Evolutionary conservation across 2,888 invertebrate species (phyloP).

Genomic region (Drosophila histrio): DNA sequence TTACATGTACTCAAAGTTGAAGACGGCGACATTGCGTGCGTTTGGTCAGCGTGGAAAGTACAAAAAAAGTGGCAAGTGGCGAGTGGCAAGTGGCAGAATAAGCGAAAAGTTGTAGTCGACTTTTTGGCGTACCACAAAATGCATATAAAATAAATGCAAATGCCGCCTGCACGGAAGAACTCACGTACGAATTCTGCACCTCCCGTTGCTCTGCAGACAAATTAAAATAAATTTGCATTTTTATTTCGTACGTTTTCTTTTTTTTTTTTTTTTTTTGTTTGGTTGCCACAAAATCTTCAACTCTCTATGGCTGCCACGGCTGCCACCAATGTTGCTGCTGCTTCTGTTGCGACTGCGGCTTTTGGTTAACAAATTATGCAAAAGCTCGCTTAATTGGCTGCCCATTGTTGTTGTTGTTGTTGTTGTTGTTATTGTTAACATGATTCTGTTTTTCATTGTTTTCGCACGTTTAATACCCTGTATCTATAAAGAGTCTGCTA

Average conservation of each 20-base stretch:
- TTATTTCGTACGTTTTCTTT: constrained; percentile 27
- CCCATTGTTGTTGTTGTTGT: constrained; percentile 17
- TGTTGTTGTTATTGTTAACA: constrained; percentile 20
- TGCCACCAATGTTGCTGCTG: not conserved
- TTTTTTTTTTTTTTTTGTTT: constrained; percentile 1
- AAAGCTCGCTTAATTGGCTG: constrained; percentile 49
- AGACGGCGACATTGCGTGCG: constrained; percentile 17
- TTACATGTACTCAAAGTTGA: not conserved
- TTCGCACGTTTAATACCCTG: constrained; percentile 7
- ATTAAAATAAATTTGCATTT: constrained; percentile 62
- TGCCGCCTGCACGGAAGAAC: constrained; percentile 19
- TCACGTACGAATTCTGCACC: constrained; percentile 25
- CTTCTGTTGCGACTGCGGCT: constrained; percentile 20
- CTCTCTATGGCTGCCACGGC: not conserved
- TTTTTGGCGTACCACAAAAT: constrained; percentile 35
- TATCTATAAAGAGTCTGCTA: too few relatives aligned
- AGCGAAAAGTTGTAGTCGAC: constrained; percentile 23
- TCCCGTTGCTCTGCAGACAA: constrained; percentile 3
- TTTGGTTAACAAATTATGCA: constrained; percentile 48
- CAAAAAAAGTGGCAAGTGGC: not conserved
- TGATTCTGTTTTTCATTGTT: constrained; percentile 14
- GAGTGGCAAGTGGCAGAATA: constrained; percentile 1
- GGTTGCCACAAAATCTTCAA: constrained; percentile 22
- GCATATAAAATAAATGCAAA: constrained; percentile 54
- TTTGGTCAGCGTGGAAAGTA: constrained; percentile 23